These are phyloP conservation scores for Aricia agestis DNA, from an alignment of 1,140 invertebrate genomes.

Conservation along the genomic window DNA sequence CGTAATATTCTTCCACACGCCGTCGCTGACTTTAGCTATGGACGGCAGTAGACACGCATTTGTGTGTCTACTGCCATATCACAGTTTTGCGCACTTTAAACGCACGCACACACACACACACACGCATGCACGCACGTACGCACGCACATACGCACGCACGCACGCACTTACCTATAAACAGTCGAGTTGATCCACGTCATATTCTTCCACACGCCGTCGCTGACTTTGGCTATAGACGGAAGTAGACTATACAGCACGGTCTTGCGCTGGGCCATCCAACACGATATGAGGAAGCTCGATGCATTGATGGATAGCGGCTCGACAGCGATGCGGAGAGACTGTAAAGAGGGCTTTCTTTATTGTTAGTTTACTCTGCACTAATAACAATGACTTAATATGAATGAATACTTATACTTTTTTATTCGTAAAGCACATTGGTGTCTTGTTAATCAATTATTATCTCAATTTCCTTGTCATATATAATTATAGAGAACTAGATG, in stretches of 20 bases:
- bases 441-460: no score
- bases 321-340: conserved; percentile 59
- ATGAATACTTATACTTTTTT: no score
- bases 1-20: conserved; percentile 59
- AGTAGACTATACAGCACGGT: conserved; percentile 56
- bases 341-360: conserved; percentile 12
- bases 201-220: conserved; percentile 56
- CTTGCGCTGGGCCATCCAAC: conserved; percentile 65
- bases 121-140: no score
- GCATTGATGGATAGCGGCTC: conserved; percentile 61
- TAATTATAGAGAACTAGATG: no score
- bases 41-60: conserved; percentile 61
- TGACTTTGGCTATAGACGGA: conserved; percentile 63
- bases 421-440: no score
- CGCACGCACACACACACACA: no score
- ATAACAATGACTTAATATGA: no score
- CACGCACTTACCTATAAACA: conserved; percentile 46
- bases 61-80: no score
- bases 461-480: no score
- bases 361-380: background rate
- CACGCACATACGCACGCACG: no score
- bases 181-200: conserved; percentile 64
- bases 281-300: conserved; percentile 63
- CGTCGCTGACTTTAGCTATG: conserved; percentile 58
- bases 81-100: no score